Percentiles rank a stretch among this genome's conserved stretches.
Conservation (phyloP, 1,140 invertebrate species). For the Zaprionus lachaisei region DNA sequence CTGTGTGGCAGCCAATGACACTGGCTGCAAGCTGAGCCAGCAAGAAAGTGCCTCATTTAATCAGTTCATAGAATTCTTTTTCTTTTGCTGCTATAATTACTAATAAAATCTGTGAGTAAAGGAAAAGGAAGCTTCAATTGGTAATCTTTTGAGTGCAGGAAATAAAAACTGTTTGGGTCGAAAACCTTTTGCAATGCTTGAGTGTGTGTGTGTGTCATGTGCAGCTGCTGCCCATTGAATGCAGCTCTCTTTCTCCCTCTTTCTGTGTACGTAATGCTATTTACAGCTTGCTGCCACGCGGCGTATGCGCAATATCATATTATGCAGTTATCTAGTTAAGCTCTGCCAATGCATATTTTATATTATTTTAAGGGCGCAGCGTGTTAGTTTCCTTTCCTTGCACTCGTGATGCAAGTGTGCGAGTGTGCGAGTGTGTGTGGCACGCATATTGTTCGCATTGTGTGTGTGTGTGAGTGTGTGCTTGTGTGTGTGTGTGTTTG, state of each 20-base stretch:
- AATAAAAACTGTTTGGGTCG: not conserved
- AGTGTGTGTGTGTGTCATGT: not conserved
- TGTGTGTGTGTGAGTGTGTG: not conserved
- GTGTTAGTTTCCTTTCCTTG: conserved; percentile 1
- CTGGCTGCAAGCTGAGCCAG: not conserved
- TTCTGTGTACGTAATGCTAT: conserved; percentile 13
- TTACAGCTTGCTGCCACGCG: conserved; percentile 26
- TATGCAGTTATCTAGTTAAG: conserved; percentile 54
- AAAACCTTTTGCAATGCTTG: not conserved
- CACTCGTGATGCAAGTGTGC: conserved; percentile 7
- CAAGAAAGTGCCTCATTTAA: not conserved
- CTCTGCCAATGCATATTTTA: conserved; percentile 57
- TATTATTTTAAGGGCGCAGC: conserved; percentile 28
- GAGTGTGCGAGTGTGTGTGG: conserved; percentile 15
- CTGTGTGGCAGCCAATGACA: not conserved
- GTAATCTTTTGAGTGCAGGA: not conserved
- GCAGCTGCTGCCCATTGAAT: not conserved
- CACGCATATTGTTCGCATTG: conserved; percentile 15
- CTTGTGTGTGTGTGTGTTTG: conserved; percentile 8
- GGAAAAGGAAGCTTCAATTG: not conserved
- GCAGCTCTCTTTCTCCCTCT: not conserved
- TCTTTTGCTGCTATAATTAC: not conserved
- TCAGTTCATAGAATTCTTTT: not conserved
- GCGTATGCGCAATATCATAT: conserved; percentile 48
- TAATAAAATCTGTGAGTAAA: not conserved